A percentile compares a stretch with the other conserved stretches of the same genome.
These are phyloP conservation scores for Pogonophryne albipinna DNA, from an alignment of 2,797 vertebrate species.

Conservation along the genomic window DNA sequence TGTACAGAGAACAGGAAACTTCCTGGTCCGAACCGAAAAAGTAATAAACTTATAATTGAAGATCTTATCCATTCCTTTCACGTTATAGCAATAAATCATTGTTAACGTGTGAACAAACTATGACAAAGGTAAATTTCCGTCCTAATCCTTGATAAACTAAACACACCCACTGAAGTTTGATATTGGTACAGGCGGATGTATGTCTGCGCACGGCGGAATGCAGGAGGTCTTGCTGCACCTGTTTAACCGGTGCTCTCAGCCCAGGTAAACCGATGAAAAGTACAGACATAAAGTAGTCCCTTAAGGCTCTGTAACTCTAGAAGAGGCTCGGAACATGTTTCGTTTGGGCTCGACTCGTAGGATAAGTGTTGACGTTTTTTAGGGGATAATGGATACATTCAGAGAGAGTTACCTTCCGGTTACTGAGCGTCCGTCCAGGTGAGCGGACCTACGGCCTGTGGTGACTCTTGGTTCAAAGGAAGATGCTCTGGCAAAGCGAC, in stretches of 20 bases:
- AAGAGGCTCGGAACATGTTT: background rate
- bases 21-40: background rate
- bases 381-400: background rate
- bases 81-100: background rate
- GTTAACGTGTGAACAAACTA: background rate
- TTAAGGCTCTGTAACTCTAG: background rate
- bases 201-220: slow-evolving; percentile 56
- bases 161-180: background rate
- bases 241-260: slow-evolving; percentile 39
- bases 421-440: background rate
- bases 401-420: slow-evolving; percentile 32
- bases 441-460: background rate
- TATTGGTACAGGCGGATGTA: slow-evolving; percentile 9
- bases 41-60: background rate
- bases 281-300: background rate
- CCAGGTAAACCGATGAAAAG: background rate
- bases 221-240: slow-evolving; percentile 62
- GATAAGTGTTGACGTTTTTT: too few relatives aligned
- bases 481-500: background rate
- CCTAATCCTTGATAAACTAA: background rate
- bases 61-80: too few relatives aligned
- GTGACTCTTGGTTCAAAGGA: slow-evolving; percentile 1
- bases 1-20: background rate
- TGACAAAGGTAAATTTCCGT: background rate
- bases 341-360: background rate